Conservation (phyloP, 1,140 invertebrate genomes). For the Penaeus vannamei region DNA sequence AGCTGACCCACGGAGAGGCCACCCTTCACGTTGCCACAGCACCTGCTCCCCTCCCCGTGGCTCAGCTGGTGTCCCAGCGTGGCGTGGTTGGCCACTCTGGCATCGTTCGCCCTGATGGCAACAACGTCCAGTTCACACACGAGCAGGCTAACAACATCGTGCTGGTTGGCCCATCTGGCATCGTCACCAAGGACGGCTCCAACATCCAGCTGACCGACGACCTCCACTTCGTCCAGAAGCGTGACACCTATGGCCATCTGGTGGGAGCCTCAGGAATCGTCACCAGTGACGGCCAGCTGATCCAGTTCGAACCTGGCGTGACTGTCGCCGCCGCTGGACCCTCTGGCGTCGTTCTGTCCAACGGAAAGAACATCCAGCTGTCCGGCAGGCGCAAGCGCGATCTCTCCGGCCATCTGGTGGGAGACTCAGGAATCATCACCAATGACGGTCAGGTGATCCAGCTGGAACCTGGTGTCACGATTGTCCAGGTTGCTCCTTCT, state of each 20-base stretch:
- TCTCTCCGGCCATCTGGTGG: not conserved
- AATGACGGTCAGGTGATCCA: slow-evolving; percentile 30
- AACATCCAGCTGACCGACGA: slow-evolving; percentile 46
- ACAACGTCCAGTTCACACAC: slow-evolving; percentile 52
- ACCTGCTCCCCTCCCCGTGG: not conserved
- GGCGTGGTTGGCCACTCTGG: slow-evolving; percentile 20
- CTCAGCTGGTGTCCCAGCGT: not conserved
- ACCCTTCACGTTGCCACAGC: too few species aligned
- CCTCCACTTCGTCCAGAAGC: slow-evolving; percentile 11
- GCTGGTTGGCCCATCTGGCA: slow-evolving; percentile 39
- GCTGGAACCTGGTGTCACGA: slow-evolving; percentile 28
- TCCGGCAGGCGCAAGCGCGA: not conserved
- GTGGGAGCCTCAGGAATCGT: not conserved
- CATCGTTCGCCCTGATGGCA: slow-evolving; percentile 38
- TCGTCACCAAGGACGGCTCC: slow-evolving; percentile 35
- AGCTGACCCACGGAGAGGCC: too few species aligned
- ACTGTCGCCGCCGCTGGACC: not conserved
- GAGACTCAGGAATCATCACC: slow-evolving; percentile 37
- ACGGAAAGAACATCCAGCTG: slow-evolving; percentile 47
- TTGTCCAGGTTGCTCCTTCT: not conserved
- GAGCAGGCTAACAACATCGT: slow-evolving; percentile 26
- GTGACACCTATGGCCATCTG: not conserved
- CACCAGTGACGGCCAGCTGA: too few species aligned
- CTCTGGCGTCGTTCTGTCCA: slow-evolving; percentile 8
- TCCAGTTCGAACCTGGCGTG: too few species aligned